Evolutionary conservation across 1,140 invertebrate species (phyloP).

Genomic region (Ceratosolen solmsi): DNA sequence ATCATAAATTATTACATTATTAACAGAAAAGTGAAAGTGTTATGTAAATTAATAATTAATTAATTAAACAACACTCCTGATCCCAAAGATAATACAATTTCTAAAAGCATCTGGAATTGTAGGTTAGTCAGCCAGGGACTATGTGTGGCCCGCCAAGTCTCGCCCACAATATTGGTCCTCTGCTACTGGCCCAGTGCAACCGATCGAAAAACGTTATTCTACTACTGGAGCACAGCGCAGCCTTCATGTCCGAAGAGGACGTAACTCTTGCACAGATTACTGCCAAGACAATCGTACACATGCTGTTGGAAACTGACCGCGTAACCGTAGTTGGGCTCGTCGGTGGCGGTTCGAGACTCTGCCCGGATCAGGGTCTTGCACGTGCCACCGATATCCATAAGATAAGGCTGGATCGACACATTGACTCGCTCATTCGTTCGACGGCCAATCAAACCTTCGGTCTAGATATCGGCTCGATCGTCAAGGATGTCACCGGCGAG

Average conservation of each 20-base stretch:
- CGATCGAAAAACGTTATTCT: conserved; percentile 68
- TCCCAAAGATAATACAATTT: neutral
- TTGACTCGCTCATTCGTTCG: conserved; percentile 63
- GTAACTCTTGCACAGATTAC: conserved; percentile 66
- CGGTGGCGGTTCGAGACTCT: conserved; percentile 58
- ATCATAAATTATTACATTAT: neutral
- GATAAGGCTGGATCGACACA: conserved; percentile 64
- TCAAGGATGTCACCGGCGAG: conserved; percentile 61
- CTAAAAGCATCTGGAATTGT: conserved; percentile 39
- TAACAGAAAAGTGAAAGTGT: too few relatives aligned
- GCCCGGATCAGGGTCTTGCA: conserved; percentile 62
- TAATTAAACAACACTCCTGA: neutral
- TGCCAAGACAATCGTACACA: conserved; percentile 69
- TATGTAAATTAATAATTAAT: neutral
- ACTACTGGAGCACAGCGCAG: conserved; percentile 65
- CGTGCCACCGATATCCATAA: conserved; percentile 70
- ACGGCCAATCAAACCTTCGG: conserved; percentile 62
- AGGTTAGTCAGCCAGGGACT: conserved; percentile 63
- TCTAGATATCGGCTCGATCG: conserved; percentile 61
- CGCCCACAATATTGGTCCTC: conserved; percentile 67
- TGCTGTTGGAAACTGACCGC: conserved; percentile 67
- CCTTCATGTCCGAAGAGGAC: conserved; percentile 68
- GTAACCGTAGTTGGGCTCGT: conserved; percentile 66
- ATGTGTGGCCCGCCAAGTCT: conserved; percentile 69
- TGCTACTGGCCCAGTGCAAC: conserved; percentile 68